These are phyloP conservation scores for Hesperia comma DNA, from an alignment of 2,888 invertebrate species.

Conservation along the genomic window DNA sequence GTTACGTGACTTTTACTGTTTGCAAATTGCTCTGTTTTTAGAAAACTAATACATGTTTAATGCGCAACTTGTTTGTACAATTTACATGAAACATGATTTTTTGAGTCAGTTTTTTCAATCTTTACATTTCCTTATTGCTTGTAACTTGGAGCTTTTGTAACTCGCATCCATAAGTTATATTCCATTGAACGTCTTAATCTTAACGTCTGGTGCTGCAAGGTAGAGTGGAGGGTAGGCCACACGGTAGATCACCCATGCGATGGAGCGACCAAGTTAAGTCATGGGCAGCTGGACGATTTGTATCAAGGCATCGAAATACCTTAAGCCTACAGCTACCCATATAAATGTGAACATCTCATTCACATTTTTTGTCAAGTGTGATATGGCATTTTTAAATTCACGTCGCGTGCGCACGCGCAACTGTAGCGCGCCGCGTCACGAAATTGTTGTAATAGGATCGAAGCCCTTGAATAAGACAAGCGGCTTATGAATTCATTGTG, in stretches of 20 bases:
- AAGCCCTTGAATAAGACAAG: constrained; percentile 27
- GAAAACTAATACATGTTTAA: background rate
- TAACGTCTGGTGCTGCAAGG: no score
- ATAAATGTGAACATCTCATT: background rate
- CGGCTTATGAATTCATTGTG: background rate
- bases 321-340: background rate
- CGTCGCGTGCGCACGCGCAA: constrained; percentile 23
- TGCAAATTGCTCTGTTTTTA: constrained; percentile 11
- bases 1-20: constrained; percentile 15
- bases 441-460: constrained; percentile 17
- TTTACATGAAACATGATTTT: no score
- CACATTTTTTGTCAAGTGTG: constrained; percentile 2
- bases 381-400: background rate
- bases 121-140: no score
- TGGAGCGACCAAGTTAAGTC: no score
- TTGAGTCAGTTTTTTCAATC: no score
- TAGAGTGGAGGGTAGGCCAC: no score
- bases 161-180: no score
- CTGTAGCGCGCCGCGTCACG: constrained; percentile 9
- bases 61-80: background rate
- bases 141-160: no score
- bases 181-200: no score
- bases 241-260: no score
- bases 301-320: no score
- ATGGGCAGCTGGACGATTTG: no score